phyloP scores from a whole-genome alignment of 2,113 vertebrate genomes.

The Ramphastos sulfuratus region DNA sequence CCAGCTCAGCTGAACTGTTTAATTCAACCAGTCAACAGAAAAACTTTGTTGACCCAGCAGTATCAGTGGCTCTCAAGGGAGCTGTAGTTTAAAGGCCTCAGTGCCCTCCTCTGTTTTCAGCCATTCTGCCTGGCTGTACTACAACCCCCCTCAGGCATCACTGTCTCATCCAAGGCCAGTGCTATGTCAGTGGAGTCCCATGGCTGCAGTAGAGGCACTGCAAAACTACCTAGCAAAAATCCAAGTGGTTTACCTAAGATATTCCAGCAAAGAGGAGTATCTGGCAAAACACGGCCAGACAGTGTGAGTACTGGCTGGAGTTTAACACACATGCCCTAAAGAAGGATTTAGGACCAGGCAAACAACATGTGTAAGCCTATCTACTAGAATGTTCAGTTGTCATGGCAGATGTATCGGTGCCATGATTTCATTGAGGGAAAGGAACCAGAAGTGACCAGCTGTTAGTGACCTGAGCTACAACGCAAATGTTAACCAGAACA shows the following conservation, averaged over 20 bases:
- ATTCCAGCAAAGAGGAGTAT: neutral
- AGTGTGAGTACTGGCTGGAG: fast-evolving
- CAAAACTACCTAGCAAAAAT: neutral
- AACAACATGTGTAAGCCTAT: neutral
- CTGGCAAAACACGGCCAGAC: neutral
- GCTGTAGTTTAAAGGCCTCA: neutral
- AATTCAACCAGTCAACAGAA: neutral
- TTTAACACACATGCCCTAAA: neutral
- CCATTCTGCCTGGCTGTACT: neutral
- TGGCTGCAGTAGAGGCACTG: neutral
- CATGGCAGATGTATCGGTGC: fast-evolving
- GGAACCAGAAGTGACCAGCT: neutral
- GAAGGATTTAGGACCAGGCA: neutral
- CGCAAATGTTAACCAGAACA: neutral
- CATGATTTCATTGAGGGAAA: neutral
- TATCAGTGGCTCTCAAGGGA: neutral
- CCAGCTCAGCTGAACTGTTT: neutral
- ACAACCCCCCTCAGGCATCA: neutral
- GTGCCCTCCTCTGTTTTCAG: neutral
- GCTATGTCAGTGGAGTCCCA: neutral
- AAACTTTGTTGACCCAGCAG: neutral
- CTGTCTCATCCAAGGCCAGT: neutral
- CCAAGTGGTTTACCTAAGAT: neutral
- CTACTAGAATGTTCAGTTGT: neutral
- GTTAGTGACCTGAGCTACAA: neutral